Percentiles rank a stretch among this genome's conserved stretches.
Evolutionary conservation across 2,888 invertebrate species (phyloP).

Genomic region (Phasia obesa): DNA sequence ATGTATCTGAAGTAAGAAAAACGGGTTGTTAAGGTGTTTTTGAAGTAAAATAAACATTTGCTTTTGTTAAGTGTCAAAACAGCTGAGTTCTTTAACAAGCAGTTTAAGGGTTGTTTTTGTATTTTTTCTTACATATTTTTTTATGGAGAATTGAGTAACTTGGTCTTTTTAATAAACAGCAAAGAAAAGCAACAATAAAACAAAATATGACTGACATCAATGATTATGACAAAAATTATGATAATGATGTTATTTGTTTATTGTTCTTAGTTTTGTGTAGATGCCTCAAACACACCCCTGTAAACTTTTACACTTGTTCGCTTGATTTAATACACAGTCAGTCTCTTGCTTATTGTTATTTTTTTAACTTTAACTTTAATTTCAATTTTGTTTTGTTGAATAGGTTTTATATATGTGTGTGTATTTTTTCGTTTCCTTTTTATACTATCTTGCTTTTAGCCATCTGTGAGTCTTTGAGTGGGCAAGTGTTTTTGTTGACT

Average conservation of each 20-base stretch:
- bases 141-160: neutral
- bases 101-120: slow-evolving; percentile 49
- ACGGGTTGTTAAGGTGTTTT: slow-evolving; percentile 38
- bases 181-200: neutral
- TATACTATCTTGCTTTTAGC: slow-evolving; percentile 48
- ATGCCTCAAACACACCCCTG: neutral
- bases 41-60: slow-evolving; percentile 37
- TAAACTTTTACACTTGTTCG: slow-evolving; percentile 11
- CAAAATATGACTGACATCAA: slow-evolving; percentile 3
- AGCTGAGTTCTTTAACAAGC: slow-evolving; percentile 51
- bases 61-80: slow-evolving; percentile 32
- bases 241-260: slow-evolving; percentile 8
- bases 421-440: slow-evolving; percentile 44
- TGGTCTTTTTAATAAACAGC: neutral
- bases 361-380: slow-evolving; percentile 4
- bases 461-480: slow-evolving; percentile 45
- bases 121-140: neutral
- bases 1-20: slow-evolving; percentile 8
- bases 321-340: slow-evolving; percentile 38
- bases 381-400: slow-evolving; percentile 19
- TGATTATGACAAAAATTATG: slow-evolving; percentile 24
- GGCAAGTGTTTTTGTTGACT: slow-evolving; percentile 58
- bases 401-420: neutral
- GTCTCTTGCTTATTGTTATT: slow-evolving; percentile 7
- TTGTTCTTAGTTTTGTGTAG: neutral